A percentile compares a stretch with the other conserved stretches of the same genome.
Conservation (phyloP, 1,140 invertebrate species). For the Saccostrea echinata region DNA sequence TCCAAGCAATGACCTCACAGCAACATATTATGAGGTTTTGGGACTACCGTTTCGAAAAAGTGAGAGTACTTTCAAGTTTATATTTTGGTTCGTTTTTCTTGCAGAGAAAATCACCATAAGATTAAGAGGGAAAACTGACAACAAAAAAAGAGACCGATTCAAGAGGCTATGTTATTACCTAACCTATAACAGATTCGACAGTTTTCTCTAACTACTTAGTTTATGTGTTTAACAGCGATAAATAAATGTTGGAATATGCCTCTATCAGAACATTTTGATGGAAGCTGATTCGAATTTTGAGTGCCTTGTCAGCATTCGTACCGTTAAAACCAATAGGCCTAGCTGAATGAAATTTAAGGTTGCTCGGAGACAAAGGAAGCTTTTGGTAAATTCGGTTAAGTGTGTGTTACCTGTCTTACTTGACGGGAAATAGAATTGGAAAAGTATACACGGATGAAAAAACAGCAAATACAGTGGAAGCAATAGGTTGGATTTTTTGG, state of each 20-base stretch:
- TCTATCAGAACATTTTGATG: background rate
- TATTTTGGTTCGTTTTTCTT: too few species aligned
- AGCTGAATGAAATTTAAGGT: background rate
- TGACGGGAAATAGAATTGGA: background rate
- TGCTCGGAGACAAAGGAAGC: background rate
- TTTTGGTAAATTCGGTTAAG: background rate
- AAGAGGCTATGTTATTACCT: too few species aligned
- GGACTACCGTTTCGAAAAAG: too few species aligned
- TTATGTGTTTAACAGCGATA: background rate
- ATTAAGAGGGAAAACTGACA: too few species aligned
- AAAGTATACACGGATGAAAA: conserved; percentile 1
- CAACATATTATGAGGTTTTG: too few species aligned
- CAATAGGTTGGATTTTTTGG: background rate
- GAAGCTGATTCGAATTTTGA: background rate
- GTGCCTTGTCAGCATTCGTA: background rate
- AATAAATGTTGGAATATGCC: background rate
- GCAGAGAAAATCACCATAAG: too few species aligned
- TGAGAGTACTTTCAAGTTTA: too few species aligned
- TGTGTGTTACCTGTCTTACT: background rate
- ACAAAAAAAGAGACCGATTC: too few species aligned
- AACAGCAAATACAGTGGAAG: background rate
- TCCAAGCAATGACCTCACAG: too few species aligned
- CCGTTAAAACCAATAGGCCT: background rate
- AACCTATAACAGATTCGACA: background rate
- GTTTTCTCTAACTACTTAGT: background rate